Conservation (phyloP, 2,888 invertebrate species). For the Danaus chrysippus region DNA sequence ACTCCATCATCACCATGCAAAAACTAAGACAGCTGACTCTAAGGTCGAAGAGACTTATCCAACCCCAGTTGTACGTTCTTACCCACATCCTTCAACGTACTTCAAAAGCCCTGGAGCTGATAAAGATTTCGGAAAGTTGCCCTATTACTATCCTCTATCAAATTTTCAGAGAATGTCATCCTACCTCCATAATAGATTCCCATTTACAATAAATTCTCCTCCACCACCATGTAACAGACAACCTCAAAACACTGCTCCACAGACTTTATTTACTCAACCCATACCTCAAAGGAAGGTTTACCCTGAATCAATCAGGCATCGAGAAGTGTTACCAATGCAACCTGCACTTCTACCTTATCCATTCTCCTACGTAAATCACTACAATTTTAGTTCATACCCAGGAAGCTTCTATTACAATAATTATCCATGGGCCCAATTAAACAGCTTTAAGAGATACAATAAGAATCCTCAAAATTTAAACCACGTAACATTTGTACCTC, state of each 20-base stretch:
- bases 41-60: constrained; percentile 34
- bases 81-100: constrained; percentile 32
- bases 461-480: constrained; percentile 34
- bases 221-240: constrained; percentile 27
- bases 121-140: constrained; percentile 46
- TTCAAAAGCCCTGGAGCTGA: constrained; percentile 39
- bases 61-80: constrained; percentile 29
- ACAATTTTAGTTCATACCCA: constrained; percentile 40
- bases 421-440: constrained; percentile 42
- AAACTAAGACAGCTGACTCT: constrained; percentile 38
- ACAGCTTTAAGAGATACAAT: constrained; percentile 36
- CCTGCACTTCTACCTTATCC: constrained; percentile 52
- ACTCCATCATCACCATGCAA: constrained; percentile 32
- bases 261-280: constrained; percentile 27
- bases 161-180: constrained; percentile 50
- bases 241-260: constrained; percentile 22
- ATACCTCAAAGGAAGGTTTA: constrained; percentile 29
- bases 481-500: constrained; percentile 28
- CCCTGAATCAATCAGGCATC: constrained; percentile 32
- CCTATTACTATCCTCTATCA: constrained; percentile 56
- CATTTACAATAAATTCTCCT: constrained; percentile 16
- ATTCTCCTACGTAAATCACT: constrained; percentile 47
- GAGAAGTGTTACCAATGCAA: constrained; percentile 31
- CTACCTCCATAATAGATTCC: constrained; percentile 40
- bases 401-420: constrained; percentile 34